These are phyloP conservation scores for Rhyacophila evoluta DNA, from an alignment of 2,888 invertebrate genomes.

Conservation along the genomic window DNA sequence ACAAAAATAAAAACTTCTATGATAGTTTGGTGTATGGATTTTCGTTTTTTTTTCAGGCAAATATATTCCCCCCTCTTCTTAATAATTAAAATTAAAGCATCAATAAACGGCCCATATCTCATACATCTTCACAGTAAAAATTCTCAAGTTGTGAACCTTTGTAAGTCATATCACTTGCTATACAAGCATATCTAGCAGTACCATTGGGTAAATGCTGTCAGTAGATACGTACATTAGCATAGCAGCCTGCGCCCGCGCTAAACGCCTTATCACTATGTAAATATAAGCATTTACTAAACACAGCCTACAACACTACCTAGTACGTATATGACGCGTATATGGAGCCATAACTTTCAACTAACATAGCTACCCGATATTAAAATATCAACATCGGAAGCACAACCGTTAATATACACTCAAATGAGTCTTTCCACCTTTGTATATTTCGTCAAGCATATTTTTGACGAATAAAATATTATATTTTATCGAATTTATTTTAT, in stretches of 20 bases:
- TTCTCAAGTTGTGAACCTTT: background rate
- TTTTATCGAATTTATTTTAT: too few relatives aligned
- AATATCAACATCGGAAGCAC: conserved; percentile 3
- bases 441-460: too few relatives aligned
- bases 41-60: too few relatives aligned
- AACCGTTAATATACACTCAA: background rate
- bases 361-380: conserved; percentile 5
- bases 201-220: background rate
- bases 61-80: too few relatives aligned
- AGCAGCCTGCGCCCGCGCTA: conserved; percentile 19
- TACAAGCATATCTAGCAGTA: background rate
- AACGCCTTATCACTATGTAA: conserved; percentile 19
- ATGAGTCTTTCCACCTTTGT: background rate
- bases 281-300: conserved; percentile 4
- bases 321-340: background rate
- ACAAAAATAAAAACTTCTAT: too few relatives aligned
- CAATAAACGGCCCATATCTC: background rate
- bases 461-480: too few relatives aligned
- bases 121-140: background rate
- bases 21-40: too few relatives aligned
- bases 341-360: conserved; percentile 4
- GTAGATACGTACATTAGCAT: background rate
- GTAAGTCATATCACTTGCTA: background rate
- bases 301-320: background rate
- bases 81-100: too few relatives aligned